Evolutionary conservation across 2,888 invertebrate genomes (phyloP).

Genomic region (Cheilosia scutellata): DNA sequence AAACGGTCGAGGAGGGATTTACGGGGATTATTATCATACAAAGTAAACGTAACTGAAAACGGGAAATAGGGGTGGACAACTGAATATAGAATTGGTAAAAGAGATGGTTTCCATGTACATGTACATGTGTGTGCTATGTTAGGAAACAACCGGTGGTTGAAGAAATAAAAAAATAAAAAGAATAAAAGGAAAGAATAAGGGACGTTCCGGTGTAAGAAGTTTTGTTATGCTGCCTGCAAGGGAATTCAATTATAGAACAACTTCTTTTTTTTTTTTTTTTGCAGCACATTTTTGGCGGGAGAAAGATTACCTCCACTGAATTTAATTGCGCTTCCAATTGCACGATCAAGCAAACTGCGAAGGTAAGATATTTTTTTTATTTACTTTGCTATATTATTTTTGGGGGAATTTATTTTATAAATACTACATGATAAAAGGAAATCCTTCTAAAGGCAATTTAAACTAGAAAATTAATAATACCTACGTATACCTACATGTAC

Average conservation of each 20-base stretch:
- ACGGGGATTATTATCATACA: conserved; percentile 54
- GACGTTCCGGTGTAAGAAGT: conserved; percentile 49
- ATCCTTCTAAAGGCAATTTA: too few relatives aligned
- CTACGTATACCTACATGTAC: too few relatives aligned
- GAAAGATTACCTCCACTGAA: conserved; percentile 7
- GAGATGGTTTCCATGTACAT: conserved; percentile 42
- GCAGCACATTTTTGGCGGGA: conserved; percentile 52
- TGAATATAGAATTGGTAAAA: conserved; percentile 22
- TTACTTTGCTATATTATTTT: not conserved
- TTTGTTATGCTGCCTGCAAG: conserved; percentile 35
- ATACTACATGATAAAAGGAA: too few relatives aligned
- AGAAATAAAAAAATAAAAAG: conserved; percentile 30
- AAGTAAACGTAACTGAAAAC: conserved; percentile 43
- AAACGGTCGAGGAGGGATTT: conserved; percentile 66
- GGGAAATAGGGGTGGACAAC: conserved; percentile 61
- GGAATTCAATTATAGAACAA: conserved; percentile 27
- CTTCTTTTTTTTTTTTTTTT: conserved; percentile 4
- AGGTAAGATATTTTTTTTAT: not conserved
- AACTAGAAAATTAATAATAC: too few relatives aligned
- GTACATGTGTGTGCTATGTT: conserved; percentile 1
- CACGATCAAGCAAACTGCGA: not conserved
- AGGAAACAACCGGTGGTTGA: conserved; percentile 68
- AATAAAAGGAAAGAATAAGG: conserved; percentile 22
- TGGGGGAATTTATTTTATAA: too few relatives aligned
- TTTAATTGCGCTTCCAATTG: conserved; percentile 29